A percentile compares a stretch with the other conserved stretches of the same genome.
phyloP scores from a whole-genome alignment of 1,140 invertebrate species.

The Triops cancriformis region DNA sequence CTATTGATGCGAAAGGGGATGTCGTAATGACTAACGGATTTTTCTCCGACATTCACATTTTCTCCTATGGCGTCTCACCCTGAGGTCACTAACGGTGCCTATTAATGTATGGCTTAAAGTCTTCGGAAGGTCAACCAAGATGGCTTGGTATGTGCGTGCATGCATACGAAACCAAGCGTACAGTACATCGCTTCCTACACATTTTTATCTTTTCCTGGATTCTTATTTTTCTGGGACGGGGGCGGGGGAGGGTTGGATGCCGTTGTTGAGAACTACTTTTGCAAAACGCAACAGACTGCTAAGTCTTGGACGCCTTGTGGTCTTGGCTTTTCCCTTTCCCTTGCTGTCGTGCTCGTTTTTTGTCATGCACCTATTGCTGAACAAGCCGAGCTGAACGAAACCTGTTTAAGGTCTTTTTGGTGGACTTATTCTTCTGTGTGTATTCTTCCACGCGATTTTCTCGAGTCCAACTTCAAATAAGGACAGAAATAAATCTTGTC shows the following conservation, averaged over 20 bases:
- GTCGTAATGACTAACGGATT: not conserved
- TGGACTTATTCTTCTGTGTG: not conserved
- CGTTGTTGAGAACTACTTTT: too few relatives aligned
- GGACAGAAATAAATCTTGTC: not conserved
- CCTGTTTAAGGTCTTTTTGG: not conserved
- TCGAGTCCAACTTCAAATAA: not conserved
- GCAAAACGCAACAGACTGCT: too few relatives aligned
- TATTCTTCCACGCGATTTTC: not conserved
- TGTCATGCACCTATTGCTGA: not conserved
- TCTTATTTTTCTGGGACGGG: not conserved
- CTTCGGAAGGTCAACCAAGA: not conserved
- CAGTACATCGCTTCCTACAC: not conserved
- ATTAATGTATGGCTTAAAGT: not conserved
- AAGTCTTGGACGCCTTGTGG: not conserved
- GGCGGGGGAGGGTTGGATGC: not conserved
- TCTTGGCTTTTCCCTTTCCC: not conserved
- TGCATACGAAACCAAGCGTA: not conserved
- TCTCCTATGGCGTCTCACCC: not conserved
- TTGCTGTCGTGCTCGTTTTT: not conserved
- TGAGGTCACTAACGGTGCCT: constrained; percentile 4
- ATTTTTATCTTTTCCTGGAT: not conserved
- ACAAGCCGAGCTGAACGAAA: not conserved
- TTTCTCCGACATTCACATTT: not conserved
- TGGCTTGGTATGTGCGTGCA: not conserved
- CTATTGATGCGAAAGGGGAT: not conserved